Base-by-base conservation (phyloP, 2,888 invertebrate species). In the Lottia scabra region DNA sequence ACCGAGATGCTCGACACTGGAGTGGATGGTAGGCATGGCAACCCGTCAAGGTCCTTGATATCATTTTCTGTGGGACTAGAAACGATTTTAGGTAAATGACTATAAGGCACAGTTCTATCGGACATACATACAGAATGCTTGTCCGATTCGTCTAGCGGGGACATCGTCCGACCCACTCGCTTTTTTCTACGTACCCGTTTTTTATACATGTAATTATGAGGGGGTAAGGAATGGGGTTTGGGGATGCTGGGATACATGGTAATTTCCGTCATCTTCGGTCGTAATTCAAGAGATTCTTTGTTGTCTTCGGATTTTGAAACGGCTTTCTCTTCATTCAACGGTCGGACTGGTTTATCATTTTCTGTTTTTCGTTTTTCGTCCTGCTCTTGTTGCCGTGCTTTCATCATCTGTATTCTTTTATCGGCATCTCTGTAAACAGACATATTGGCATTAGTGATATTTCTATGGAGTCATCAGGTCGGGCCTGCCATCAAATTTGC, bases 221-320 rank as follows among this genome's bases (percentile, higher is more conserved):
- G 77, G 12, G 84, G 84, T 48, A 84, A 77, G 5, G 85, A 84
- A 70, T 84, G 85, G 23, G 85, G 84, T 73, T 86, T 86, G 8
- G 85, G 84, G 56, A 86, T 72, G 76, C 81, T 83, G 27, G 84
- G 82, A 67, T 83, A 80, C 68, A 83, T 73, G 27, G 81, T 79
- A 8, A 82, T 75, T 68, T 85, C 83, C 23, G 77, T 70, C 56
- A 44, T 26, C 78, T 78, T 26, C 63, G 62, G 43, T 68, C 69
- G 38, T 77, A 74, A 63, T 63, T 70, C 26, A 5, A 16, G 44
- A n/a, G 26, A 46, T 67, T 27, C 27, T n/a, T 62, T n/a, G 13
- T 23, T 30, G 38, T 16, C 45, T 16, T 38, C 23, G 2, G 26
- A 13, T 12, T 48, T 44, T 19, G 23, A n/a, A 26, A 15, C 15